phyloP scores from a whole-genome alignment of 1,140 invertebrate genomes.

The Thaumetopoea pityocampa region DNA sequence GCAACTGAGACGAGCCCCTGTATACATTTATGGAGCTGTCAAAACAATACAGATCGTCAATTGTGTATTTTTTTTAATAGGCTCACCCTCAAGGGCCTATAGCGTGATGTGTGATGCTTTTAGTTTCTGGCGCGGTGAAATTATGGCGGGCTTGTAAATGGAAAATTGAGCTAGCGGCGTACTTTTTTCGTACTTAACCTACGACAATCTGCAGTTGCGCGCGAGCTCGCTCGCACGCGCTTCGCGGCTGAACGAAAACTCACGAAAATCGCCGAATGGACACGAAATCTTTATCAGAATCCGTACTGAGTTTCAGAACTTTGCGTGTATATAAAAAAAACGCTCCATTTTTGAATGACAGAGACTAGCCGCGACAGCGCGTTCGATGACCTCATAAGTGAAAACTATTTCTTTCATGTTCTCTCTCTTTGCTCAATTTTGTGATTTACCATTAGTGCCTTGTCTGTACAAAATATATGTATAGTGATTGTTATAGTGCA shows the following conservation, averaged over 20 bases:
- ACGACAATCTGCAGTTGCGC: slow-evolving; percentile 69
- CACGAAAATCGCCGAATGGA: slow-evolving; percentile 52
- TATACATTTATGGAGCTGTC: slow-evolving; percentile 48
- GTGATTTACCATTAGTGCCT: slow-evolving; percentile 66
- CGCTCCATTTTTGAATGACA: slow-evolving; percentile 42
- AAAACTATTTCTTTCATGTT: slow-evolving; percentile 34
- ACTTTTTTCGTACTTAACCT: slow-evolving; percentile 65
- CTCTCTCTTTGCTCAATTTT: slow-evolving; percentile 62
- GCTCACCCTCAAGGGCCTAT: background rate
- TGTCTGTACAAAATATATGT: slow-evolving; percentile 48
- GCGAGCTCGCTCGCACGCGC: slow-evolving; percentile 59
- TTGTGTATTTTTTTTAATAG: slow-evolving; percentile 4
- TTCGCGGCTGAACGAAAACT: slow-evolving; percentile 39
- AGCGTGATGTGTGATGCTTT: slow-evolving; percentile 16
- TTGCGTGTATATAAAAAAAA: slow-evolving; percentile 27
- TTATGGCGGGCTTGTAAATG: slow-evolving; percentile 37
- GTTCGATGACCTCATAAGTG: slow-evolving; percentile 43
- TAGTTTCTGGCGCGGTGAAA: slow-evolving; percentile 44
- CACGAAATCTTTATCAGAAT: slow-evolving; percentile 28
- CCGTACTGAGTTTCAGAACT: slow-evolving; percentile 42
- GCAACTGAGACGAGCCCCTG: slow-evolving; percentile 6
- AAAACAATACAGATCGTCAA: slow-evolving; percentile 48
- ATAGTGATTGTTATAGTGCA: slow-evolving; percentile 66
- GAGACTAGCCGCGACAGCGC: slow-evolving; percentile 26
- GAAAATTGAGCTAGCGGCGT: slow-evolving; percentile 64